Conservation (phyloP, 92 coral and sea anemone species). For the Pocillopora grandis region DNA sequence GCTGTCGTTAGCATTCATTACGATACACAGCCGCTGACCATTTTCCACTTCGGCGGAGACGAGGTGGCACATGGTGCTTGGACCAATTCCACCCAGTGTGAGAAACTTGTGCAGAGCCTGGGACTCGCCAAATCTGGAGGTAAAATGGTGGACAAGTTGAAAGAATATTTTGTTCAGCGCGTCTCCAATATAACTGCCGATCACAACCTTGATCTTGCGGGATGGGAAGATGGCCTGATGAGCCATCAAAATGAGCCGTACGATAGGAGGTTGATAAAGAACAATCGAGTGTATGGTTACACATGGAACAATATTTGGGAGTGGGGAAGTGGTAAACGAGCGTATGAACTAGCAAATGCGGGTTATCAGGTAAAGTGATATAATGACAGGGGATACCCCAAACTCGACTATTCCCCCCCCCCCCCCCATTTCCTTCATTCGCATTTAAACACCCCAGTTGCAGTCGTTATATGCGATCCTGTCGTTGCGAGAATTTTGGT, state of each 20-base stretch:
- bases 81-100: constrained; percentile 79
- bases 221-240: constrained; percentile 95
- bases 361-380: constrained; percentile 70
- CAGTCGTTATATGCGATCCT: no score
- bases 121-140: constrained; percentile 38
- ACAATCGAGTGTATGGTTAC: constrained; percentile 75
- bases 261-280: constrained; percentile 49
- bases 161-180: constrained; percentile 85
- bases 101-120: constrained; percentile 45
- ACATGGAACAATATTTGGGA: constrained; percentile 96
- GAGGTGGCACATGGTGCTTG: constrained; percentile 93
- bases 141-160: constrained; percentile 62
- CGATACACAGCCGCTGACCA: constrained; percentile 70
- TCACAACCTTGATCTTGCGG: constrained; percentile 77
- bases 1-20: constrained; percentile 69
- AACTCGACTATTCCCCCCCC: no score
- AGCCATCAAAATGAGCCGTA: constrained; percentile 69
- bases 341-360: constrained; percentile 86
- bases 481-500: no score
- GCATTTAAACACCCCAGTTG: no score
- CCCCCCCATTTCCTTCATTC: no score
- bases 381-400: neutral
- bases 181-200: constrained; percentile 75
- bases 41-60: constrained; percentile 90
- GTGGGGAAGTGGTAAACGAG: constrained; percentile 87